Conservation (phyloP, 2,113 vertebrate species). For the Perccottus glenii region DNA sequence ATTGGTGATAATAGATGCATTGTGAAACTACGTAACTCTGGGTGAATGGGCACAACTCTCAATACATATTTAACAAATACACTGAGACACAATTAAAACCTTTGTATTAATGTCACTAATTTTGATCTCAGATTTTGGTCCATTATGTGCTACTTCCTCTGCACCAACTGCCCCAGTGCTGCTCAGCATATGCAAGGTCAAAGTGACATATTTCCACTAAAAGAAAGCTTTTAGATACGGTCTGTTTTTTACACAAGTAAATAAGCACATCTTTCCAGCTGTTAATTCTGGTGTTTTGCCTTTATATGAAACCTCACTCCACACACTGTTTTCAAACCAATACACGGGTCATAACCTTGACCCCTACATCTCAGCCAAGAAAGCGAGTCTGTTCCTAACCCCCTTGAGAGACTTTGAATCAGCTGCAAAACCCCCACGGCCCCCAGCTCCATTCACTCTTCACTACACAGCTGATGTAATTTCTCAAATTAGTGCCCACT, state of each 20-base stretch:
- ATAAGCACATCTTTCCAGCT: constrained; percentile 52
- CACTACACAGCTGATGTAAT: constrained; percentile 83
- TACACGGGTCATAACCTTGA: constrained; percentile 66
- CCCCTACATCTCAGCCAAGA: constrained; percentile 57
- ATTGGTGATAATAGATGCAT: too few species aligned
- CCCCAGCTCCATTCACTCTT: constrained; percentile 70
- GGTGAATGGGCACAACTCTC: too few species aligned
- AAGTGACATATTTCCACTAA: not conserved
- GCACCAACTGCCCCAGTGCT: not conserved
- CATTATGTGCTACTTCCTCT: not conserved
- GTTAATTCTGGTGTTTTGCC: constrained; percentile 57
- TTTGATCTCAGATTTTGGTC: not conserved
- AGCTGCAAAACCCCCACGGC: constrained; percentile 22
- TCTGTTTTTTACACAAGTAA: not conserved
- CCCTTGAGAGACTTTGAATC: constrained; percentile 57
- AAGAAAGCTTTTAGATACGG: not conserved
- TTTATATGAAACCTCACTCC: constrained; percentile 65
- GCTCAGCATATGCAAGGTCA: not conserved
- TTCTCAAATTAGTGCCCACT: constrained; percentile 79
- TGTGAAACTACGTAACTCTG: too few species aligned
- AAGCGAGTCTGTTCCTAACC: constrained; percentile 60
- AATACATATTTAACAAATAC: not conserved
- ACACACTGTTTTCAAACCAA: constrained; percentile 57
- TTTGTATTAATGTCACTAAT: too few species aligned
- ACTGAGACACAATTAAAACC: too few species aligned